phyloP scores from a whole-genome alignment of 2,797 vertebrate genomes.

The Cirrhinus molitorella region DNA sequence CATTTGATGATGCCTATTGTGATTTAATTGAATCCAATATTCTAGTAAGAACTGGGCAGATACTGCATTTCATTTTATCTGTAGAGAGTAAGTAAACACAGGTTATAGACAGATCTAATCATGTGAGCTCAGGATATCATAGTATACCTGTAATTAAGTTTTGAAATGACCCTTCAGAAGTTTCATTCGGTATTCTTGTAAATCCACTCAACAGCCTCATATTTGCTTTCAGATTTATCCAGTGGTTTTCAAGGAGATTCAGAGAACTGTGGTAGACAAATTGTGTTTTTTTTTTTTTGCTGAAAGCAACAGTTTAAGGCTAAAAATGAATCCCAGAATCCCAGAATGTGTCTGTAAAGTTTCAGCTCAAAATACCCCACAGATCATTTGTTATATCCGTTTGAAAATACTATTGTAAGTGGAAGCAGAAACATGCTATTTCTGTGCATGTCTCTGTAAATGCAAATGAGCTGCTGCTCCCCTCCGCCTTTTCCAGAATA shows the following conservation, averaged over 20 bases:
- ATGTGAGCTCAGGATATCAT: conserved; percentile 27
- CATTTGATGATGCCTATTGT: neutral
- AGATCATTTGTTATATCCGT: no score
- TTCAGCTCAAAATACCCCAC: no score
- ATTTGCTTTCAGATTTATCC: conserved; percentile 34
- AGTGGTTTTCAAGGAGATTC: conserved; percentile 18
- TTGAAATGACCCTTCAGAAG: conserved; percentile 27
- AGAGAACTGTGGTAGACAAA: no score
- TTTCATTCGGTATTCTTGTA: conserved; percentile 10
- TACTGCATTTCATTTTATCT: conserved; percentile 30
- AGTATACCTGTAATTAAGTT: conserved; percentile 32
- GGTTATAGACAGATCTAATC: conserved; percentile 18
- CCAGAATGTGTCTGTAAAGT: no score
- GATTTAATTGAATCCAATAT: conserved; percentile 3
- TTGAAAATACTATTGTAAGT: no score
- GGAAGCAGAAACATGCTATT: no score
- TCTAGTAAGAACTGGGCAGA: neutral
- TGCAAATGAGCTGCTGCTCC: no score
- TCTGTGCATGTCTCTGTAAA: no score
- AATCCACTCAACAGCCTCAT: conserved; percentile 10
- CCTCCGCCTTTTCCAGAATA: no score
- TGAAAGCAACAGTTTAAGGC: no score
- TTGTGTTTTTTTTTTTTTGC: no score
- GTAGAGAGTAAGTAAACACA: neutral
- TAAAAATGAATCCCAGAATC: no score